Evolutionary conservation across 2,797 vertebrate genomes (phyloP), one percentile per base, ranked within the genome.

Genomic region (Clarias platycephalus): DNA sequence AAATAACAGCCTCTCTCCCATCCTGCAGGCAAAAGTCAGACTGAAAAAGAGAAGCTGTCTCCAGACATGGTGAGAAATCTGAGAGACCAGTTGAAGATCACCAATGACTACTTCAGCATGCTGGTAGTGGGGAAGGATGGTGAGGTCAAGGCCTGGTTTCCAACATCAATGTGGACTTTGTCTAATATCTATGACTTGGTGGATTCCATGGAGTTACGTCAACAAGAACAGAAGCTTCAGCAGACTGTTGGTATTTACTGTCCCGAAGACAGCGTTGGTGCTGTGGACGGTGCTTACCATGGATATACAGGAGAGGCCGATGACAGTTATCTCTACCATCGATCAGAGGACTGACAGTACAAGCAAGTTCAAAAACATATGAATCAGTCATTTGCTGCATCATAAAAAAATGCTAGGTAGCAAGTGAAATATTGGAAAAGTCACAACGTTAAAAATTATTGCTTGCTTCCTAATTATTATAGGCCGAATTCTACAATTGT

Each of bases 61-160:
- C 58, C 60, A 0, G 89, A 91, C 31, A 83, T 84, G 76, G 93
- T 95, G 68, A 94, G 93, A 82, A 91, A 92, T 83, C 84, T 96
- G 79, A 90, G 94, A 60, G 93, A 95, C 0, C 93, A 95, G 87
- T 91, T 95, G 53, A 95, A 95, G 90, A 92, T 96, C 87, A 94
- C 86, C 62, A 92, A 88, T 78, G 94, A 95, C 10, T 95, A 95
- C 85, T 96, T 95, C 90, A 95, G 93, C 89, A 94, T 96, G 94
- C 82, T 95, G 83, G 90, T 95, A 8, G 93, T 95, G 80, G 95
- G 93, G 60, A 96, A 96, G 85, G 94, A 95, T 0, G 90, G 94
- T 0, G 91, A 95, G 0, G 92, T 95, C 67, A 94, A 94, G 87
- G 92, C 94, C 0, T 95, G 95, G 95, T 96, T 94, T 90, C 88